Conservation (phyloP, 1,140 invertebrate species). For the Andricus grossulariae region DNA sequence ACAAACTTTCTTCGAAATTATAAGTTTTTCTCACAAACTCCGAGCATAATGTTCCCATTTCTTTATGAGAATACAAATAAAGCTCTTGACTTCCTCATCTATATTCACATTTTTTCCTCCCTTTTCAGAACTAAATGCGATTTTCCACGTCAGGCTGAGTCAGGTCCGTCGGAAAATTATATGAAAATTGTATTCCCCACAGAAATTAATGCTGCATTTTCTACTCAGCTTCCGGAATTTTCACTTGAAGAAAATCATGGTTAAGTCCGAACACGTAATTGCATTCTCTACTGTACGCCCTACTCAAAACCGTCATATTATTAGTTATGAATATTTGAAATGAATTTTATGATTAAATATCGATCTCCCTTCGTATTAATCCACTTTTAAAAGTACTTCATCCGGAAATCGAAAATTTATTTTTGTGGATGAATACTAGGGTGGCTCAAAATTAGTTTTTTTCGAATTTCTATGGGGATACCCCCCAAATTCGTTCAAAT, state of each 20-base stretch:
- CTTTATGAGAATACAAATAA: conserved; percentile 25
- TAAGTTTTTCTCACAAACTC: conserved; percentile 15
- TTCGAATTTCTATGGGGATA: too few relatives aligned
- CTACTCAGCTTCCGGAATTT: neutral
- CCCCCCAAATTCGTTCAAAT: too few relatives aligned
- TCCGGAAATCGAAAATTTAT: too few relatives aligned
- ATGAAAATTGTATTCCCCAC: conserved; percentile 26
- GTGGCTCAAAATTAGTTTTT: too few relatives aligned
- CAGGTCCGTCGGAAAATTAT: conserved; percentile 10
- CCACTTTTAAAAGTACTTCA: too few relatives aligned
- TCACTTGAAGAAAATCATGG: neutral
- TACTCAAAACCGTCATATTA: neutral
- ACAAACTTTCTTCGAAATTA: conserved; percentile 1
- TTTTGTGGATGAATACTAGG: too few relatives aligned
- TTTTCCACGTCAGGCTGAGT: neutral
- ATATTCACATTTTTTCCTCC: neutral
- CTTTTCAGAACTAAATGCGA: conserved; percentile 9
- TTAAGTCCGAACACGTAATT: neutral
- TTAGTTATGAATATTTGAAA: neutral
- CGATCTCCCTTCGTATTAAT: neutral
- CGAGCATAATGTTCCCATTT: conserved; percentile 5
- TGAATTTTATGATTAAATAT: neutral
- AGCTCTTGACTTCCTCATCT: conserved; percentile 8
- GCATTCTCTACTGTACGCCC: neutral
- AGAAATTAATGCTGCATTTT: conserved; percentile 11